Evolutionary conservation across 2,888 invertebrate species (phyloP), one percentile per base, ranked within the genome.

Genomic region (Habroteleia sp.): DNA sequence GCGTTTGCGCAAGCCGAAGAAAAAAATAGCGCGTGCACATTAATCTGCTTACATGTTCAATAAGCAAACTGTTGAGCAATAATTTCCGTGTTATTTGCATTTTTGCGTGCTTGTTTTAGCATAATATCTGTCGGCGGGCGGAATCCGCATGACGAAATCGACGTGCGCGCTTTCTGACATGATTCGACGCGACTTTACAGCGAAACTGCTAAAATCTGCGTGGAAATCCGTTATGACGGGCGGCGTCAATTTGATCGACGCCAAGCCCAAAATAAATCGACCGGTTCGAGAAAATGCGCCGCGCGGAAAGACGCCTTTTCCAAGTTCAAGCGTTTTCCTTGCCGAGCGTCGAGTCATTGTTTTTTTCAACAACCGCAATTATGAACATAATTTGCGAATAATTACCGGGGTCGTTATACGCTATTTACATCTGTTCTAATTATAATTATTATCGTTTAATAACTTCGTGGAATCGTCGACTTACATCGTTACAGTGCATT

Each of bases 61-160:
- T 44, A 35, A 10, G 14, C 54, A 44, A 65, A 65, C 44, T 27
- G 37, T 65, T 65, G 54, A 54, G 52, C 37, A 65, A 65, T 17
- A 11, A 44, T 65, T 65, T 65, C 44, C 65, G 27, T 44, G 44
- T 54, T 54, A 65, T 65, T 65, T 65, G 54, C 54, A 65, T 54
- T 44, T 52, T 65, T 44, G 23, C 39, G 11, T 23, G 56, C 13
- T 33, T 60, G 33, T 37, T 63, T 63, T 42, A 37, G 44, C 44
- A n/a, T n/a, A n/a, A 37, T 44, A 46, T 16, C 41, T 27, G 8
- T 29, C 16, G 41, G n/a, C 3, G n/a, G 8, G 11, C 37, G 39
- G 16, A 62, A 48, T 48, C 41, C 39, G 27, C 4, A 14, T 54
- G 52, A 27, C 25, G 52, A 52, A 63, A 63, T 63, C 11, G 13